Base-by-base conservation (phyloP, 2,797 vertebrate species). In the Peromyscus melanophrys region DNA sequence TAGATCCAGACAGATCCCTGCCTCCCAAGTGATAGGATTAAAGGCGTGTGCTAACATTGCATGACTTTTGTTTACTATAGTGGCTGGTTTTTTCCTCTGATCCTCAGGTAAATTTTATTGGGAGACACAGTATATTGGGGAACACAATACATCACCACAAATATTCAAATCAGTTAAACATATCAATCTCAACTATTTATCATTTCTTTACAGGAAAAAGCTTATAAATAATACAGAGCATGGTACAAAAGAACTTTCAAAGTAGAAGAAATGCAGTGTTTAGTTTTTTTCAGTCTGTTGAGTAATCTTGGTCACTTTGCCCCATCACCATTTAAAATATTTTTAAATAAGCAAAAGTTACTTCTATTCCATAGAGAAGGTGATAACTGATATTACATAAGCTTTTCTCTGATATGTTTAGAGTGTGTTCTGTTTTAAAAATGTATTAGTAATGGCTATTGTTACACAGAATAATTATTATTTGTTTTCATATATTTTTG, bases 341-440 rank as follows among this genome's bases (percentile, higher is more conserved):
- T 84, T 89, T 89, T 86, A 87, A 85, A 27, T 90, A 91, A 90
- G 89, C 29, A 96, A 90, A 84, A 91, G 82, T 80, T 63, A 57
- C 16, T 69, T 84, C 80, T 75, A 31, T 82, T 87, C 29, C 57
- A 6, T 57, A 55, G 73, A 90, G 75, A 85, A 95, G 71, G 23
- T 89, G 9, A 93, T 84, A 93, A 69, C 1, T 67, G 11, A 37
- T 89, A 81, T 37, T 9, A 59, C 17, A 65, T 94, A 63, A 89
- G 65, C 67, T 85, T 97, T 82, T 88, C 6, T 86, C 2, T 4
- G 88, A 5, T 77, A 16, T 61, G 0, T 94, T 43, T 77, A 49
- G 2, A 61, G 63, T 92, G 55, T 21, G 10, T 46, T 77, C 55
- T 95, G 4, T 55, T 55, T 14, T 92, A 78, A 65, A 92, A 95